A percentile compares a stretch with the other conserved stretches of the same genome.
phyloP scores from a whole-genome alignment of 53 echinoderm and acorn worm genomes.

The Actinopyga echinites region DNA sequence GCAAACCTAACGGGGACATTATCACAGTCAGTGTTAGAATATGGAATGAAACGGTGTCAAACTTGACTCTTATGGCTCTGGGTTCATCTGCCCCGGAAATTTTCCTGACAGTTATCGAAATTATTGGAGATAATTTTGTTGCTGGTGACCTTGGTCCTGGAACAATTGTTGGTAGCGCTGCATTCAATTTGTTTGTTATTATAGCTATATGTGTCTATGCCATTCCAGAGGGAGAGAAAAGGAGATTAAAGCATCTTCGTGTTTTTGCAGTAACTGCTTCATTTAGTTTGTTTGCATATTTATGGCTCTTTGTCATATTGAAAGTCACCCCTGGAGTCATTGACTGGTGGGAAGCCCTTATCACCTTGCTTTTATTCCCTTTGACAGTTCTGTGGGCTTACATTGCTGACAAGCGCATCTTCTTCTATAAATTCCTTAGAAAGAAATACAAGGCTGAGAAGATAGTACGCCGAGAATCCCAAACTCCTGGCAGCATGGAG shows the following conservation, averaged over 20 bases:
- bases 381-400: conserved; percentile 91
- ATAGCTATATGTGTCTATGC: conserved; percentile 91
- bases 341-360: conserved; percentile 83
- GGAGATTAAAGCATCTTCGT: conserved; percentile 89
- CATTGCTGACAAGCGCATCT: conserved; percentile 90
- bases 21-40: conserved; percentile 86
- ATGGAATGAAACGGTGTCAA: conserved; percentile 99
- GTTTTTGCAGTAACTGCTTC: conserved; percentile 96
- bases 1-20: conserved; percentile 84
- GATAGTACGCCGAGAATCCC: conserved; percentile 77
- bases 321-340: conserved; percentile 68
- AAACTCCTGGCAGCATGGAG: conserved; percentile 71
- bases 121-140: conserved; percentile 75
- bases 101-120: conserved; percentile 91
- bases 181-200: conserved; percentile 96
- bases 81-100: conserved; percentile 99
- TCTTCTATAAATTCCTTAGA: conserved; percentile 91
- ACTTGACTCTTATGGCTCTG: conserved; percentile 96
- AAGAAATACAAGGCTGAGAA: conserved; percentile 95
- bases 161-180: conserved; percentile 98
- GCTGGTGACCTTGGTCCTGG: conserved; percentile 94
- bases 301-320: conserved; percentile 89
- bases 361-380: conserved; percentile 89
- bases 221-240: conserved; percentile 80
- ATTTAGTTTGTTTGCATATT: conserved; percentile 90